Evolutionary conservation across 2,113 vertebrate genomes (phyloP).

Genomic region (Willisornis vidua): DNA sequence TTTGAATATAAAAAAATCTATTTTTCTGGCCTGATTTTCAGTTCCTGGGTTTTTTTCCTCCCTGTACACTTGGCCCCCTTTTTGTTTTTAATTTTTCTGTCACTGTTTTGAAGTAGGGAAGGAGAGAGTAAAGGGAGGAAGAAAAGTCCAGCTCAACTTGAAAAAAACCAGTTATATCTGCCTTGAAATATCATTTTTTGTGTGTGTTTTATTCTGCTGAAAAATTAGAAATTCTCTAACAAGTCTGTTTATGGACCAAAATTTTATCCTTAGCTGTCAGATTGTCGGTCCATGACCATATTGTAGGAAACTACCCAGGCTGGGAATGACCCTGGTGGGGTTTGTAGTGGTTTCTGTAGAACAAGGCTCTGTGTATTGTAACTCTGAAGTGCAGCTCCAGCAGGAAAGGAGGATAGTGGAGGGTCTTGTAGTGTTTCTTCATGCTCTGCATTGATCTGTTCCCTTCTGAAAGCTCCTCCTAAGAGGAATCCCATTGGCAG

Average conservation of each 20-base stretch:
- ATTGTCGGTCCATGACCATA: neutral
- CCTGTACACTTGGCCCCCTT: fast-evolving
- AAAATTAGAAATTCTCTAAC: neutral
- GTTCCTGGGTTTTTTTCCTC: neutral
- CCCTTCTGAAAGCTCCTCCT: neutral
- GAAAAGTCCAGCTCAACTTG: neutral
- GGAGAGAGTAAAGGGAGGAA: neutral
- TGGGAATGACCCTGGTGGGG: neutral
- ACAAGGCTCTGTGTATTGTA: neutral
- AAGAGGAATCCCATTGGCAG: neutral
- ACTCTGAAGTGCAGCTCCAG: neutral
- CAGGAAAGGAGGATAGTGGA: neutral
- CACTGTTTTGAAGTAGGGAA: neutral
- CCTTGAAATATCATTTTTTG: neutral
- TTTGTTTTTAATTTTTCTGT: neutral
- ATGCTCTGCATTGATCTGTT: neutral
- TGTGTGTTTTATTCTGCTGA: neutral
- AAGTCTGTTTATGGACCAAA: neutral
- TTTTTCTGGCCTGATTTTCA: neutral
- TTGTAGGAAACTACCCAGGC: neutral
- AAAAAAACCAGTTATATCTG: neutral
- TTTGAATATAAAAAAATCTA: neutral
- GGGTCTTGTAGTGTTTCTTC: neutral
- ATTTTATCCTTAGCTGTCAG: neutral
- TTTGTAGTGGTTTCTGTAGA: neutral